These are phyloP conservation scores for Uria lomvia DNA, from an alignment of 2,113 vertebrate genomes.

Conservation along the genomic window DNA sequence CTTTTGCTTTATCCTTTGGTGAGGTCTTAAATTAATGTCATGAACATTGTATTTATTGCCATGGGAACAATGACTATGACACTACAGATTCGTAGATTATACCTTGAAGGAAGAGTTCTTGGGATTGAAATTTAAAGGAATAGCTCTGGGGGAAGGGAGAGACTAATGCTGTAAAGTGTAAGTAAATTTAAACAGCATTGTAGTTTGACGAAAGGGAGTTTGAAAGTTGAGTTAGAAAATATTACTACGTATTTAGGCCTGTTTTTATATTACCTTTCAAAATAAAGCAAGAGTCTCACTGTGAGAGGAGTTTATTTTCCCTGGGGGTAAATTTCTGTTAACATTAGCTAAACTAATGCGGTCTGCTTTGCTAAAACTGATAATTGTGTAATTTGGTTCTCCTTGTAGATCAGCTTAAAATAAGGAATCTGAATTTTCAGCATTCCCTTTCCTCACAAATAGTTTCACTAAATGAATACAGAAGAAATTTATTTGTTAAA, in stretches of 20 bases:
- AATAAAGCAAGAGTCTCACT: not conserved
- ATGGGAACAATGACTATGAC: conserved; percentile 25
- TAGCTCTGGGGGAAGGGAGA: not conserved
- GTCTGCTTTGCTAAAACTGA: not conserved
- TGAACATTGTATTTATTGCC: not conserved
- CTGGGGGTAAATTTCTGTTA: not conserved
- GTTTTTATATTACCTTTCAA: not conserved
- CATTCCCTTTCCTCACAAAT: not conserved
- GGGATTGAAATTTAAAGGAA: not conserved
- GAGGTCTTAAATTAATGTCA: not conserved
- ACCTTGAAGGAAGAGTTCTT: not conserved
- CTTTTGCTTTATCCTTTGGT: not conserved
- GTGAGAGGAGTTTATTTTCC: not conserved
- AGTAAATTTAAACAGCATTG: not conserved
- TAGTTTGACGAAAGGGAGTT: not conserved
- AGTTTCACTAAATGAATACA: not conserved
- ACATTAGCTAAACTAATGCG: not conserved
- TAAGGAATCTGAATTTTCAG: not conserved
- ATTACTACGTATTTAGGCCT: not conserved
- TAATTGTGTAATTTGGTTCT: not conserved
- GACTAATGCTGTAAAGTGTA: not conserved
- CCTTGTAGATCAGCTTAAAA: not conserved
- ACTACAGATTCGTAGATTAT: not conserved
- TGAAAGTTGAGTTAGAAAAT: not conserved
- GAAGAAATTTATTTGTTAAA: not conserved